Evolutionary conservation across 2,888 invertebrate species (phyloP).

Genomic region (Polydrusus cervinus): DNA sequence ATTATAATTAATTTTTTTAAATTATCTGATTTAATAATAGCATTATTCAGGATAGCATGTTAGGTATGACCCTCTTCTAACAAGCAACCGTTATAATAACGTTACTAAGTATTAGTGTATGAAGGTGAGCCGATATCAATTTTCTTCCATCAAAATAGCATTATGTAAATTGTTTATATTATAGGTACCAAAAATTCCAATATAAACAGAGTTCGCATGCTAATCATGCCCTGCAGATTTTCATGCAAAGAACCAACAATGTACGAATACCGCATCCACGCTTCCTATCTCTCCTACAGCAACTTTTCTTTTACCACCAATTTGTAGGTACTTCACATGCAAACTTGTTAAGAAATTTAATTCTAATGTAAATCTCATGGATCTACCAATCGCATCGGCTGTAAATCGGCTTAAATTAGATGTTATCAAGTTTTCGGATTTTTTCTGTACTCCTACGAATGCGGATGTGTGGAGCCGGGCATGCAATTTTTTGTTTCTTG

Average conservation of each 20-base stretch:
- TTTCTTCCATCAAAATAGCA: background rate
- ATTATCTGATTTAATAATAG: too few relatives aligned
- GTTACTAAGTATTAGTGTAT: background rate
- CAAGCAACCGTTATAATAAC: slow-evolving; percentile 3
- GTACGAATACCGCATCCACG: slow-evolving; percentile 5
- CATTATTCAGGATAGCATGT: too few relatives aligned
- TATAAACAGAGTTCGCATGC: slow-evolving; percentile 13
- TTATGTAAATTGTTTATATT: slow-evolving; percentile 2
- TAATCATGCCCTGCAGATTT: slow-evolving; percentile 33
- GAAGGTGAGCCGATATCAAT: background rate
- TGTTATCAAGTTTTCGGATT: slow-evolving; percentile 42
- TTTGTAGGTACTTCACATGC: slow-evolving; percentile 26
- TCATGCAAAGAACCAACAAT: slow-evolving; percentile 25
- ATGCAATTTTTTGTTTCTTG: slow-evolving; percentile 15
- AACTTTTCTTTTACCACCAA: slow-evolving; percentile 7
- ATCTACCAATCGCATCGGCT: slow-evolving; percentile 26
- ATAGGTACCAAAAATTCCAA: background rate
- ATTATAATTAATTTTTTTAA: too few relatives aligned
- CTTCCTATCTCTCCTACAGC: slow-evolving; percentile 20
- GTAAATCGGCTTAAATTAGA: slow-evolving; percentile 51
- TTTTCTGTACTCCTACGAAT: slow-evolving; percentile 47
- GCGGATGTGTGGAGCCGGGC: slow-evolving; percentile 34
- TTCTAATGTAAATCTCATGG: slow-evolving; percentile 26
- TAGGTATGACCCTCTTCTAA: background rate
- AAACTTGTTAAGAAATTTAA: slow-evolving; percentile 29